These are phyloP conservation scores for Stylophora pistillata DNA, from an alignment of 64 coral and sea anemone species.

Conservation along the genomic window DNA sequence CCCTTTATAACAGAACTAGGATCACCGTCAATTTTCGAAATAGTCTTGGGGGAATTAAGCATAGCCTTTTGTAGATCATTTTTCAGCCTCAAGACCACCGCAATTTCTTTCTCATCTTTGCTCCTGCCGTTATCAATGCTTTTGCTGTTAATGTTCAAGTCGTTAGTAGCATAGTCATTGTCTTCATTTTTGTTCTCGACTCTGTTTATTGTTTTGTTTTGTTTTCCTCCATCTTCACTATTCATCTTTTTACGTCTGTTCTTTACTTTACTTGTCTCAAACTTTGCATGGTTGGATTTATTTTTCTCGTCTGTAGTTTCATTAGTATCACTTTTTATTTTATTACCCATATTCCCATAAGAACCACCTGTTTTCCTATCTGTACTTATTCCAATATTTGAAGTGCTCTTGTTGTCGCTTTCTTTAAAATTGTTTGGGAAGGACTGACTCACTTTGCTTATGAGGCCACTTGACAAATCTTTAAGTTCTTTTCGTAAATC, in stretches of 20 bases:
- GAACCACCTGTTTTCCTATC: not conserved
- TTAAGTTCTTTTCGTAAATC: not conserved
- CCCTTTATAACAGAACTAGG: too few relatives aligned
- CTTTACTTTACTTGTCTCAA: not conserved
- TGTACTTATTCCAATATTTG: not conserved
- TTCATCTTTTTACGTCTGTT: not conserved
- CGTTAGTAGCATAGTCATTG: too few relatives aligned
- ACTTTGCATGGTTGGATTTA: not conserved
- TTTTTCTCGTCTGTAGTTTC: not conserved
- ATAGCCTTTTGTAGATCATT: not conserved
- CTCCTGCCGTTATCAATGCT: not conserved
- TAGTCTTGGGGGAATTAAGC: not conserved
- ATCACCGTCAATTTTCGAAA: not conserved
- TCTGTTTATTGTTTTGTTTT: not conserved
- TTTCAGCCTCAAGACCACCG: not conserved
- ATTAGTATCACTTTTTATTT: not conserved
- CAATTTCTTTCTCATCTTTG: not conserved
- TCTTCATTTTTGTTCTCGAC: not conserved
- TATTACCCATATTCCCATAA: not conserved
- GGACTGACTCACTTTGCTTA: not conserved
- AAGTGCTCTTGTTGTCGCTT: too few relatives aligned
- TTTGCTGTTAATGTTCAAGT: not conserved
- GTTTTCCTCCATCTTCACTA: not conserved
- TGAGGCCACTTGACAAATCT: too few relatives aligned
- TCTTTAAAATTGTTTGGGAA: not conserved